phyloP scores from a whole-genome alignment of 2,113 vertebrate species.

The Saccopteryx leptura region DNA sequence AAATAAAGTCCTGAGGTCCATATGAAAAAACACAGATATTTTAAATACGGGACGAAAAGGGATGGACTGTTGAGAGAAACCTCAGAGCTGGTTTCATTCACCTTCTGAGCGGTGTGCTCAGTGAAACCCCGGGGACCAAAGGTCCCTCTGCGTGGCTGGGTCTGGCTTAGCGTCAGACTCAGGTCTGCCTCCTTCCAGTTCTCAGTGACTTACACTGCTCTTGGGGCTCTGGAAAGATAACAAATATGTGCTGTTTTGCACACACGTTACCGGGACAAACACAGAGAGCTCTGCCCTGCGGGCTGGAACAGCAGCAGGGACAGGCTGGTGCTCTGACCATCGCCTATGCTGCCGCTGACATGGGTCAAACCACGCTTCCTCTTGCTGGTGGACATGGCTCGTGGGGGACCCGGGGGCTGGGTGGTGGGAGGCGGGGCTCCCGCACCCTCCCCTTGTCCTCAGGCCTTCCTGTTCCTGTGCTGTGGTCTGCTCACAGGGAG shows the following conservation, averaged over 20 bases:
- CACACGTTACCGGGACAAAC: neutral
- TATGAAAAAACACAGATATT: neutral
- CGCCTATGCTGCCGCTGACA: neutral
- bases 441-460: neutral
- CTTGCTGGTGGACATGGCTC: neutral
- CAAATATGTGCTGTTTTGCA: neutral
- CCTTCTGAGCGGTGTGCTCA: neutral
- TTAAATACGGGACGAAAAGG: neutral
- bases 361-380: neutral
- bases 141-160: neutral
- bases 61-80: neutral
- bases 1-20: neutral
- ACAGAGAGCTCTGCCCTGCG: neutral
- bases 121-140: neutral
- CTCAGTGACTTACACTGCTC: neutral
- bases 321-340: neutral
- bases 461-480: neutral
- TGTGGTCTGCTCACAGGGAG: neutral
- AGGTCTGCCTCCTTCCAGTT: neutral
- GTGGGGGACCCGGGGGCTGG: neutral
- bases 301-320: neutral
- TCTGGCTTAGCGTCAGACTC: neutral
- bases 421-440: neutral
- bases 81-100: slow-evolving; percentile 11
- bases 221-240: neutral